Base-by-base conservation (phyloP, 2,113 vertebrate genomes). In the Collichthys lucidus region DNA sequence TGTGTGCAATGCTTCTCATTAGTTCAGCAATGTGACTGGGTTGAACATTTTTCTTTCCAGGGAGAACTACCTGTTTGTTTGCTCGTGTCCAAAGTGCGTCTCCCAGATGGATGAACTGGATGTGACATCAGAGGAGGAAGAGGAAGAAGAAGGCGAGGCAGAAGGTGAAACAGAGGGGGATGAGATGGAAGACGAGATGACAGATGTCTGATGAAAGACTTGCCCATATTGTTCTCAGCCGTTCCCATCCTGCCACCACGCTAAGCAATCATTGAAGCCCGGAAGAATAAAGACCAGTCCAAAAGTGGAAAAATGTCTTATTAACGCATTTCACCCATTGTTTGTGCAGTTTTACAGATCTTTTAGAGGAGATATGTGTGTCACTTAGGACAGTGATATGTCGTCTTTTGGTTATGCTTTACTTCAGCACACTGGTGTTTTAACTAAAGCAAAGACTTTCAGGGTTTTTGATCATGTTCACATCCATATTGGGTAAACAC, bases 171-270 rank as follows among this genome's bases (percentile, higher is more conserved):
- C 96, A 0, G 98, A 99, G 29, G 97, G 97, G 2, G 98, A 98
- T 0, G 97, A 99, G 56, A 94, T 98, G 86, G 98, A 98, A 91
- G 98, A 99, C 31, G 98, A 99, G 93, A 99, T 99, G 98, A 99
- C 98, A 0, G 97, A 99, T 0, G 97, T 99, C 91, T 99, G 95
- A 98, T 90, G 76, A 91, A 85, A 90, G 85, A 88, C 88, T 84
- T 26, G 26, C 44, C 76, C 71, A 19, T 57, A 61, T 85, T 89
- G 74, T 83, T 72, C 71, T 79, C 61, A 65, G 75, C 60, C 35
- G 9, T 56, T 77, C 74, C 55, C 55, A 31, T 85, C 68, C 82
- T 24, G 68, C 64, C 61, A 1, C 75, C 29, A n/a, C 26, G 11
- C 77, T 50, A 57, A 66, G 77, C 77, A 31, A 26, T 79, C 73